A percentile compares a stretch with the other conserved stretches of the same genome.
Conservation (phyloP, 2,888 invertebrate genomes). For the Drymonia ruficornis region DNA sequence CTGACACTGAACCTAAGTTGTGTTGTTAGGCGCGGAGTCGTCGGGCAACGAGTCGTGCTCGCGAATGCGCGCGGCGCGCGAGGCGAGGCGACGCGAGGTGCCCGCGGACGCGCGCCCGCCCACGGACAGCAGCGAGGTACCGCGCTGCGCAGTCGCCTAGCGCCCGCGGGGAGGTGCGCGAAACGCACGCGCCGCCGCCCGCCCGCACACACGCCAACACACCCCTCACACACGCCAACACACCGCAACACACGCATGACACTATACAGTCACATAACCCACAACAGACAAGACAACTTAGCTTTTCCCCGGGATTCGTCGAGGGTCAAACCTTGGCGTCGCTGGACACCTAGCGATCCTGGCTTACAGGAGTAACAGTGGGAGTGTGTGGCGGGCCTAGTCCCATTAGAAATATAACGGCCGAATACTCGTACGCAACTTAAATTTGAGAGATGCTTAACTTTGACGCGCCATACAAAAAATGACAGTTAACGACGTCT, state of each 20-base stretch:
- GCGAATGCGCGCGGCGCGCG: slow-evolving; percentile 74
- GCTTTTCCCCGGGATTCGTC: too few species aligned
- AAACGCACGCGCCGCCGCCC: slow-evolving; percentile 23
- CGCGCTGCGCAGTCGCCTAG: slow-evolving; percentile 71
- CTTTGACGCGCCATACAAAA: too few species aligned
- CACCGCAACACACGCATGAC: not conserved
- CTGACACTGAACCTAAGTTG: too few species aligned
- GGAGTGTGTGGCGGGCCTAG: too few species aligned
- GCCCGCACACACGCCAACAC: not conserved
- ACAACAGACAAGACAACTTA: too few species aligned
- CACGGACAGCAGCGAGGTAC: slow-evolving; percentile 82
- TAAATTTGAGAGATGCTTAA: too few species aligned
- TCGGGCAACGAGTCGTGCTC: slow-evolving; percentile 79
- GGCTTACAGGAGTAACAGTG: too few species aligned
- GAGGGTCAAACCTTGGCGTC: too few species aligned
- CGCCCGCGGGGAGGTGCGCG: slow-evolving; percentile 40
- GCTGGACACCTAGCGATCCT: too few species aligned
- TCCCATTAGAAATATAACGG: too few species aligned
- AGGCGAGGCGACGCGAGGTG: slow-evolving; percentile 75
- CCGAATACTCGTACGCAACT: too few species aligned
- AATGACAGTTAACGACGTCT: too few species aligned
- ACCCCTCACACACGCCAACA: not conserved
- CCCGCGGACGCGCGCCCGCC: slow-evolving; percentile 70
- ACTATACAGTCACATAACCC: not conserved
- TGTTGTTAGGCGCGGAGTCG: slow-evolving; percentile 65